Percentiles rank a stretch among this genome's conserved stretches.
These are phyloP conservation scores for Microvelia longipes DNA, from an alignment of 1,140 invertebrate species.

Conservation along the genomic window DNA sequence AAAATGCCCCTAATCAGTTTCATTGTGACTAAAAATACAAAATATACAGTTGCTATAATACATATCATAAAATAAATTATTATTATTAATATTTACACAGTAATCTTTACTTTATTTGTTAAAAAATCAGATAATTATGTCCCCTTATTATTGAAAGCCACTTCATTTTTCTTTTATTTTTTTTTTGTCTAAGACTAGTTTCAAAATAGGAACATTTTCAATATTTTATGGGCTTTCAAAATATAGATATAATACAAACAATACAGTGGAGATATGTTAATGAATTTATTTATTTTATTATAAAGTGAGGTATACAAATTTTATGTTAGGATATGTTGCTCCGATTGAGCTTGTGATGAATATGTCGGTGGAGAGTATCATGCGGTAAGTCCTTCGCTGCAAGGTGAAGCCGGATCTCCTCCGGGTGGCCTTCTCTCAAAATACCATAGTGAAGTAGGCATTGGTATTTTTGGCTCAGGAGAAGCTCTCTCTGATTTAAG, in stretches of 20 bases:
- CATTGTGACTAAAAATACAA: too few species aligned
- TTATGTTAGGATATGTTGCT: background rate
- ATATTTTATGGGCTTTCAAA: background rate
- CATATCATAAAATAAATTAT: too few species aligned
- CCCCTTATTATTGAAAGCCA: background rate
- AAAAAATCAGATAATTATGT: background rate
- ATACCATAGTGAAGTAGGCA: background rate
- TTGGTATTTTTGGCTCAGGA: background rate
- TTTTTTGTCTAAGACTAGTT: background rate
- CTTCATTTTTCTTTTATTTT: background rate
- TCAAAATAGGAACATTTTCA: background rate
- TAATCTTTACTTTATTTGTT: too few species aligned
- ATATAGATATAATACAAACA: background rate
- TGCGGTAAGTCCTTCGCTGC: background rate
- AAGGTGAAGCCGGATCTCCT: background rate
- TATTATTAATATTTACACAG: too few species aligned
- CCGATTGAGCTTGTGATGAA: background rate
- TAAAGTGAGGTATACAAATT: background rate
- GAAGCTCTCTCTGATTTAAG: background rate
- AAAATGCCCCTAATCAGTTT: too few species aligned
- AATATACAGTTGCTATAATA: too few species aligned
- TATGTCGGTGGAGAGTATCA: background rate
- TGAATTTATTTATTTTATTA: too few species aligned
- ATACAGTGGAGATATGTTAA: background rate
- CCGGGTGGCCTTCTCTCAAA: background rate